These are phyloP conservation scores for Solenopsis invicta DNA, from an alignment of 1,140 invertebrate species.

Conservation along the genomic window DNA sequence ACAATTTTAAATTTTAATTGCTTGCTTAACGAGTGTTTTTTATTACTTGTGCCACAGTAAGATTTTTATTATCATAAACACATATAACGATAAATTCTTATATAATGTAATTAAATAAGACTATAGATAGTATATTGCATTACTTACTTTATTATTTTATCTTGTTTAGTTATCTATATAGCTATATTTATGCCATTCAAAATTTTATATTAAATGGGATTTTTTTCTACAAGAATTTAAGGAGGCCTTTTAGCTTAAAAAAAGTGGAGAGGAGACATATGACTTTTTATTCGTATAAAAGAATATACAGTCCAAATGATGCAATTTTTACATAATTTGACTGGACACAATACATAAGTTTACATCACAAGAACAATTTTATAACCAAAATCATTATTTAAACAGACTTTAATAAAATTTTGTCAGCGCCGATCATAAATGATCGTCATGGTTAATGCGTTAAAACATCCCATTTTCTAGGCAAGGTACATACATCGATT, in stretches of 20 bases:
- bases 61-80: background rate
- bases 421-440: background rate
- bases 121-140: background rate
- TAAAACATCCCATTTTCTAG: background rate
- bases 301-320: no score
- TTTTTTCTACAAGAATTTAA: background rate
- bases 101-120: background rate
- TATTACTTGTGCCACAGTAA: background rate
- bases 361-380: no score
- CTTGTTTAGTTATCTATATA: background rate
- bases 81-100: background rate
- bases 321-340: no score
- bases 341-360: no score
- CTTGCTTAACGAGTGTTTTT: background rate
- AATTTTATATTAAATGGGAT: constrained; percentile 2
- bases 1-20: background rate
- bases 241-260: no score
- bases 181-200: background rate
- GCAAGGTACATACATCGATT: constrained; percentile 42
- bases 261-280: no score
- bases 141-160: background rate
- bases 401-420: background rate
- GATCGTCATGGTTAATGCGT: background rate
- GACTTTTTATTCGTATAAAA: no score
- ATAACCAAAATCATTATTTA: no score